Conservation (phyloP, 64 coral and sea anemone species). For the Pocillopora damicornis region DNA sequence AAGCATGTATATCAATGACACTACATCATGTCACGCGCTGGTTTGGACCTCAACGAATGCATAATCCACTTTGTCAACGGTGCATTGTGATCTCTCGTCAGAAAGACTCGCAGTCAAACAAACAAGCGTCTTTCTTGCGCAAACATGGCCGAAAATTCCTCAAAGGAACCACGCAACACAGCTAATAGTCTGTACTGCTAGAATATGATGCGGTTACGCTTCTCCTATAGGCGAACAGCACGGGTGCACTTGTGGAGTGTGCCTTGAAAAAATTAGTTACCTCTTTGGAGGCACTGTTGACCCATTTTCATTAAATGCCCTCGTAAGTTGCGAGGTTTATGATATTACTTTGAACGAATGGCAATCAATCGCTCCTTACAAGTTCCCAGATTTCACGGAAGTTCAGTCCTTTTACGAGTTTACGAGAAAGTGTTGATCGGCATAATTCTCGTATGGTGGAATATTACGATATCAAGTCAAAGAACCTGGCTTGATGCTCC, state of each 20-base stretch:
- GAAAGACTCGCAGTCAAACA: not conserved
- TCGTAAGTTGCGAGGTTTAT: constrained; percentile 58
- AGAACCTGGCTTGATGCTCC: constrained; percentile 49
- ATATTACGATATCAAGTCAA: constrained; percentile 46
- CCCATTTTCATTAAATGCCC: constrained; percentile 56
- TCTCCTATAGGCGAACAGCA: constrained; percentile 59
- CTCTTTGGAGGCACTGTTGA: constrained; percentile 73
- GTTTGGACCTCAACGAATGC: too few relatives aligned
- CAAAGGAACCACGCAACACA: not conserved
- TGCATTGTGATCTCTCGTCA: too few relatives aligned
- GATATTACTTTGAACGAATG: constrained; percentile 55
- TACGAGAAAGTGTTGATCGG: not conserved
- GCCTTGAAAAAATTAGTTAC: constrained; percentile 56
- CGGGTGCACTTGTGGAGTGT: constrained; percentile 53
- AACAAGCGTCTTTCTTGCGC: not conserved
- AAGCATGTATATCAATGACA: too few relatives aligned
- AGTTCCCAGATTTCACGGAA: constrained; percentile 68
- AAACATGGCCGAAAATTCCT: constrained; percentile 1
- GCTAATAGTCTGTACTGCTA: constrained; percentile 11
- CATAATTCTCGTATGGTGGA: constrained; percentile 48
- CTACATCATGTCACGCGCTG: too few relatives aligned
- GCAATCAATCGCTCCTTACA: constrained; percentile 61
- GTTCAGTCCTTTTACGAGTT: constrained; percentile 48
- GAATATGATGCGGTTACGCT: constrained; percentile 47
- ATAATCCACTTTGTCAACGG: too few relatives aligned